A percentile compares a stretch with the other conserved stretches of the same genome.
Conservation (phyloP, 2,888 invertebrate genomes). For the Idaea dimidiata region DNA sequence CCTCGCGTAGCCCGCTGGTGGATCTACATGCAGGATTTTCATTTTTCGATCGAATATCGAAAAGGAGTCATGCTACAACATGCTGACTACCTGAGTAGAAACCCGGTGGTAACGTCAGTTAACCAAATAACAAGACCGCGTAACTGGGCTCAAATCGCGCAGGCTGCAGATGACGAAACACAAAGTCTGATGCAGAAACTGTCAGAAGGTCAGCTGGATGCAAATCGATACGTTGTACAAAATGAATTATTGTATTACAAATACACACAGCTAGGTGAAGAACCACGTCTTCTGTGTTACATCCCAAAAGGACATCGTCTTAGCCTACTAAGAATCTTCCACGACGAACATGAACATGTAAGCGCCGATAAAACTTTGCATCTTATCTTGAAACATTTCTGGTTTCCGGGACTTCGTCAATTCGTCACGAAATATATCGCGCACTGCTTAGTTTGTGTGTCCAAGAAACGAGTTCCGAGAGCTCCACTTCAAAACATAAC, state of each 20-base stretch:
- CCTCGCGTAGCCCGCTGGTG: conserved; percentile 34
- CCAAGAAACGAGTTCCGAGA: conserved; percentile 17
- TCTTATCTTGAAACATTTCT: conserved; percentile 17
- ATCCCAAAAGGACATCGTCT: conserved; percentile 6
- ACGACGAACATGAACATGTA: conserved; percentile 22
- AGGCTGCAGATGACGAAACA: background rate
- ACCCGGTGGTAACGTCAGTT: conserved; percentile 15
- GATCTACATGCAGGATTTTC: conserved; percentile 33
- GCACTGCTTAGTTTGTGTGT: conserved; percentile 18
- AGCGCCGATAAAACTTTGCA: conserved; percentile 17
- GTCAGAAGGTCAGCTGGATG: conserved; percentile 25
- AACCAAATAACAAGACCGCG: conserved; percentile 7
- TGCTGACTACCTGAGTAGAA: conserved; percentile 28
- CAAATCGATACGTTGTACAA: background rate
- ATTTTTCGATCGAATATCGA: conserved; percentile 28
- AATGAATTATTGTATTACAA: too few relatives aligned
- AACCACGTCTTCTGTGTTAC: too few relatives aligned
- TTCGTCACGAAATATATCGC: conserved; percentile 13
- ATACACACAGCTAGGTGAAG: too few relatives aligned
- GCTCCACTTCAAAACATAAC: too few relatives aligned
- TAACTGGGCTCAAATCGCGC: conserved; percentile 25
- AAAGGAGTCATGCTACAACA: conserved; percentile 28
- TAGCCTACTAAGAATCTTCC: conserved; percentile 26
- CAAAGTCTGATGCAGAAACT: conserved; percentile 22
- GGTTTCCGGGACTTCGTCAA: conserved; percentile 17